Evolutionary conservation across 2,888 invertebrate species (phyloP), one percentile per base, ranked within the genome.

Genomic region (Adineta ricciae): DNA sequence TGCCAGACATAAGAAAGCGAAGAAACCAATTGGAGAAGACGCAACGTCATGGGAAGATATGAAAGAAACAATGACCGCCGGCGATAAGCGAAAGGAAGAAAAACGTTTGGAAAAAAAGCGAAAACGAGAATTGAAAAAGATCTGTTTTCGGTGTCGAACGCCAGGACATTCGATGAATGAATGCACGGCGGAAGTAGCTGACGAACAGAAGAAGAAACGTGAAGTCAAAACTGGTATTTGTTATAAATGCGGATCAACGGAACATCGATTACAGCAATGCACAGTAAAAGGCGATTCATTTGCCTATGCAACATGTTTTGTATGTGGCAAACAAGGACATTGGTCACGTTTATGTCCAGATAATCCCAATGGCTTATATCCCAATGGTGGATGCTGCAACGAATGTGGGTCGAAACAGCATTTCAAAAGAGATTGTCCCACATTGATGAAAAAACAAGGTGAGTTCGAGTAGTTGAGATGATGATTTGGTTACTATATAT

Each of bases 231-330:
- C 89, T 7, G 94, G 94, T 14, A 93, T 95, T 83, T 95, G 95
- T 88, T 95, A 94, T 89, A 95, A 95, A 90, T 96, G 96, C 90
- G 96, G 96, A 0, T 95, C 95, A 0, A 94, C 94, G 8, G 95
- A 95, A 89, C 96, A 96, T 89, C 93, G 93, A 21, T 93, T 94
- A 88, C 87, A 88, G 50, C 87, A 87, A 21, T 90, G 90, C 86
- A 86, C 87, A 87, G 46, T 87, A 86, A 84, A 78, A 86, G 83
- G 54, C 87, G 50, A 49, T 41, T 85, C 56, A 83, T 88, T 87
- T 88, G 93, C 94, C 89, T 95, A 93, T 91, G 96, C 96, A 0
- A 93, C 93, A 85, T 96, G 96, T 90, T 96, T 96, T 89, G 94
- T 96, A 87, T 96, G 96, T 89, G 93, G 93, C 85, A 93, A 95